phyloP scores from a whole-genome alignment of 2,888 invertebrate genomes.

The Tromatobia lineatoria region DNA sequence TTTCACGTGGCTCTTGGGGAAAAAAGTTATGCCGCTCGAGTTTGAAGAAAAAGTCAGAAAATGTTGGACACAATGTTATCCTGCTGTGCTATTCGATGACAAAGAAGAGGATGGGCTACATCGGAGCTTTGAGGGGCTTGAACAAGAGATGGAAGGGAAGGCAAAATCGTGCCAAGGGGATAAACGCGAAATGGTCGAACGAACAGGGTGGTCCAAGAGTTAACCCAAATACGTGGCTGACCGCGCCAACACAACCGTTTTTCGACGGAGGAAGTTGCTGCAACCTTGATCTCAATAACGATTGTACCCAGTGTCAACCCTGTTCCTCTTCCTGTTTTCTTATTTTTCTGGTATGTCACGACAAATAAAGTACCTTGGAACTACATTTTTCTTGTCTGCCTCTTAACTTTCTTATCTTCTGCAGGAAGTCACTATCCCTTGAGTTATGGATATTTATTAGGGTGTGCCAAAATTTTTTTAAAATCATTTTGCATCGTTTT shows the following conservation, averaged over 20 bases:
- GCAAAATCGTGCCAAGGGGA: constrained; percentile 63
- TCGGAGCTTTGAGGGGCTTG: constrained; percentile 11
- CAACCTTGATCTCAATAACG: constrained; percentile 58
- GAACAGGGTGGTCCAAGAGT: constrained; percentile 57
- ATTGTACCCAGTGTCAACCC: constrained; percentile 17
- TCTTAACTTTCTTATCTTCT: neutral
- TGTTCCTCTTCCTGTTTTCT: neutral
- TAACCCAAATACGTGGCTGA: constrained; percentile 64
- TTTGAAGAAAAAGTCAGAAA: neutral
- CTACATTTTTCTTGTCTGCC: neutral
- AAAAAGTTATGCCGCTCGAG: neutral
- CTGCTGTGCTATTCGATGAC: neutral
- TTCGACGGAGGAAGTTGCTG: constrained; percentile 45
- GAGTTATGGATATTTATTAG: too few relatives aligned
- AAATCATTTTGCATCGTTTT: too few relatives aligned
- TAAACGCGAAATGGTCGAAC: constrained; percentile 59
- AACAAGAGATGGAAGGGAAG: constrained; percentile 27
- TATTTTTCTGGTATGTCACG: neutral
- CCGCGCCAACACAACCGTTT: constrained; percentile 57
- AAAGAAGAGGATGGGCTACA: constrained; percentile 3
- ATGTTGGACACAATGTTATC: constrained; percentile 20
- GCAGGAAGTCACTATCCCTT: neutral
- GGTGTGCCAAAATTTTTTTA: too few relatives aligned
- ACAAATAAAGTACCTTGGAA: constrained; percentile 18
- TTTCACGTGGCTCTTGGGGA: neutral